These are phyloP conservation scores for Corynorhinus townsendii DNA, from an alignment of 2,113 vertebrate genomes.

Conservation along the genomic window DNA sequence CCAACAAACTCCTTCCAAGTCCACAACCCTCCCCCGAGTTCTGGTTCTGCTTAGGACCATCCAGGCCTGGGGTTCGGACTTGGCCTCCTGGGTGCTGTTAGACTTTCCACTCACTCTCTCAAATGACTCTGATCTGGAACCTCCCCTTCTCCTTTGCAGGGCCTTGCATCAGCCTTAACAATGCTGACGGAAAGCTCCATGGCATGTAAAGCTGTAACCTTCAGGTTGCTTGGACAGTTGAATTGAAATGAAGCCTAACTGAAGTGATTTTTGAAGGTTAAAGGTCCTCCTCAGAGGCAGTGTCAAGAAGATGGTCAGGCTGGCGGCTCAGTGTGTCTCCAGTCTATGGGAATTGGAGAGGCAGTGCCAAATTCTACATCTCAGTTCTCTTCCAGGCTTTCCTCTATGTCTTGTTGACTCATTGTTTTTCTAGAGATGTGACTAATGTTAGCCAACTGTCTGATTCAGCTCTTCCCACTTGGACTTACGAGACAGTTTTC, in stretches of 20 bases:
- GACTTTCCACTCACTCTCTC: background rate
- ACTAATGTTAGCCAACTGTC: background rate
- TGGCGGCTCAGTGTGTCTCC: background rate
- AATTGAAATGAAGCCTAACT: background rate
- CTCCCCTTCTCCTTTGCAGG: background rate
- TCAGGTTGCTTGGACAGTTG: background rate
- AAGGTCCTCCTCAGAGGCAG: background rate
- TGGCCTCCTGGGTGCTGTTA: background rate
- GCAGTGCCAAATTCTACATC: background rate
- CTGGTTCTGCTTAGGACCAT: background rate
- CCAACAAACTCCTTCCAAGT: background rate
- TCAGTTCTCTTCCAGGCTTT: background rate
- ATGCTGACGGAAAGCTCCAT: background rate
- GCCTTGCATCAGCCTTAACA: background rate
- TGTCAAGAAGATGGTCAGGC: background rate
- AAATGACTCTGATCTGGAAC: background rate
- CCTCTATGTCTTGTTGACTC: background rate
- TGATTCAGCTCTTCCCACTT: conserved; percentile 15
- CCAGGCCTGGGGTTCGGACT: background rate
- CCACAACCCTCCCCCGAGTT: background rate
- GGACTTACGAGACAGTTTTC: background rate
- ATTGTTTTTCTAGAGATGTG: background rate
- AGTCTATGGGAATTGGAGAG: background rate
- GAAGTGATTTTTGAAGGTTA: background rate
- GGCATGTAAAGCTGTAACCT: background rate